Evolutionary conservation across 2,888 invertebrate species (phyloP), one percentile per base, ranked within the genome.

Genomic region (Cosmorhoe ocellata): DNA sequence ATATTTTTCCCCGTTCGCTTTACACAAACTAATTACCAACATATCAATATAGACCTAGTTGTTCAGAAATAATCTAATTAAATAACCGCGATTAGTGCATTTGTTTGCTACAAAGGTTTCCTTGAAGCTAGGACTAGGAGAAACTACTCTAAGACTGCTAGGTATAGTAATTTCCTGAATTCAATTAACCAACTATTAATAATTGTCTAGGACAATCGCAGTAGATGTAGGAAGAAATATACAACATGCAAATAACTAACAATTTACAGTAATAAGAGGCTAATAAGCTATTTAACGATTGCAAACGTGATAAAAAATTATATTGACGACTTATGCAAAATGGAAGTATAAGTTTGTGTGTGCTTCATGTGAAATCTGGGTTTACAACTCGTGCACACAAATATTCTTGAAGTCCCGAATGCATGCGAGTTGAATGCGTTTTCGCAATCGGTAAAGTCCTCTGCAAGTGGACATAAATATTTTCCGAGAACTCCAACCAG

Each of bases 341-440:
- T 24, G 11, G 1, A 11, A 36, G 28, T 28, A 36, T 33, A 53
- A 47, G 49, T 42, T 51, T 49, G 30, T 37, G 36, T 31, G 48
- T 48, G 38, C 52, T 66, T 58, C 62, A 69, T 61, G 66, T 66
- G 70, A 78, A 76, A 88, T 81, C 80, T 85, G 80, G 88, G 88
- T 88, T 88, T 87, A 88, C 81, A 78, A 67, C 85, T 67, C 74
- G 62, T 69, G 74, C 79, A 83, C 77, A 77, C 81, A 84, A 86
- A 85, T 81, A 83, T 79, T 84, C 76, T 79, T 76, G 73, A 81
- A 81, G 79, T 81, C 81, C 76, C 71, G 78, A 83, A 79, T 71
- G 78, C 79, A 71, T 63, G 63, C 69, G 71, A 51, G 51, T 70
- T 67, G 66, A 68, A 63, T 60, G 61, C 62, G 69, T 64, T 87